Conservation (phyloP, 2,888 invertebrate species). For the Bellardia bayeri region DNA sequence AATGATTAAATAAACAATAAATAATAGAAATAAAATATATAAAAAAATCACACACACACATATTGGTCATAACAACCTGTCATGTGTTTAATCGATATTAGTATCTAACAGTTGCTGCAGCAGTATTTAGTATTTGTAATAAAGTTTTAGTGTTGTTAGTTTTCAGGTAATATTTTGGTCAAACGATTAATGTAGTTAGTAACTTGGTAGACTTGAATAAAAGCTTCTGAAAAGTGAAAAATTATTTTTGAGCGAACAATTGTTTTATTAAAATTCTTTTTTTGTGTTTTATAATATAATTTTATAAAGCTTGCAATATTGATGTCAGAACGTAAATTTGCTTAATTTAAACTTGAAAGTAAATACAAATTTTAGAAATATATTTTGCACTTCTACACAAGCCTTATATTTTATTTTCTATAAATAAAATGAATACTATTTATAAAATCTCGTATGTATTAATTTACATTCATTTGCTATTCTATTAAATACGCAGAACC, state of each 20-base stretch:
- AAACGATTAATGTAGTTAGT: neutral
- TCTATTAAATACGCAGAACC: neutral
- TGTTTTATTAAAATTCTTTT: too few relatives aligned
- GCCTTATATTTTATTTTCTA: too few relatives aligned
- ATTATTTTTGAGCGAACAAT: too few relatives aligned
- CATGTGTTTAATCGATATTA: slow-evolving; percentile 55
- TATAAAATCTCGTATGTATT: neutral
- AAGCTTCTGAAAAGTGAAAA: too few relatives aligned
- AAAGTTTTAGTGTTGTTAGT: neutral
- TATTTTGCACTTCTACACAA: too few relatives aligned
- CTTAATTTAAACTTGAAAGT: too few relatives aligned
- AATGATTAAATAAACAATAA: slow-evolving; percentile 6
- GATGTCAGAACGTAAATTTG: too few relatives aligned
- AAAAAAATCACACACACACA: slow-evolving; percentile 24
- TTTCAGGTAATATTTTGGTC: neutral
- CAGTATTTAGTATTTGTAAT: neutral
- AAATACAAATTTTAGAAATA: too few relatives aligned
- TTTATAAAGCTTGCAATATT: too few relatives aligned
- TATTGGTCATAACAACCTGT: slow-evolving; percentile 54
- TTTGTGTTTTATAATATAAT: too few relatives aligned
- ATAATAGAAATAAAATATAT: slow-evolving; percentile 1
- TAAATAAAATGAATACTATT: too few relatives aligned
- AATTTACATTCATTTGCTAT: neutral
- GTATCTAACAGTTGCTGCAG: neutral
- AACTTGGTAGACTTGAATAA: too few relatives aligned